Evolutionary conservation across 2,797 vertebrate species (phyloP).

Genomic region (Spondyliosoma cantharus): DNA sequence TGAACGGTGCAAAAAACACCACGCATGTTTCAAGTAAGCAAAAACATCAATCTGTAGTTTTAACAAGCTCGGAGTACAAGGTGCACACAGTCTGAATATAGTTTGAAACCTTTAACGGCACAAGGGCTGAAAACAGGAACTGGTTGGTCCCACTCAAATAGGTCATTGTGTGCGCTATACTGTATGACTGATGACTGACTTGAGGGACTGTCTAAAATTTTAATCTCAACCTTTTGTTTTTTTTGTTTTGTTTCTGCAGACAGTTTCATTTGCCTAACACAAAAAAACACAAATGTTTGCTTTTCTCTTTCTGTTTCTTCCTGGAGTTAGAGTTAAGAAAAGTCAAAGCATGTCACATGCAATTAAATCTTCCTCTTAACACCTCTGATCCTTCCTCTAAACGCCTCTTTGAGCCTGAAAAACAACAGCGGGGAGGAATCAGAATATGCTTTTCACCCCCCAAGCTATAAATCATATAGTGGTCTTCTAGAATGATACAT

Average conservation of each 20-base stretch:
- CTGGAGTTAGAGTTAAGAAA: slow-evolving; percentile 35
- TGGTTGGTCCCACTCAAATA: slow-evolving; percentile 42
- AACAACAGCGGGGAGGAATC: slow-evolving; percentile 44
- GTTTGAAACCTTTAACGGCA: slow-evolving; percentile 38
- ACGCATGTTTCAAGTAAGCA: slow-evolving; percentile 50
- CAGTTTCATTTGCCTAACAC: not conserved
- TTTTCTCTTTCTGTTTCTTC: not conserved
- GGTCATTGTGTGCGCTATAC: slow-evolving; percentile 25
- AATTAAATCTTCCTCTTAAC: slow-evolving; percentile 52
- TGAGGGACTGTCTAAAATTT: not conserved
- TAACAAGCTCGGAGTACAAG: slow-evolving; percentile 39
- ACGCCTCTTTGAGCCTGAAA: slow-evolving; percentile 24
- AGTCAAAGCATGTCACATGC: slow-evolving; percentile 39
- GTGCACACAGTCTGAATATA: slow-evolving; percentile 35
- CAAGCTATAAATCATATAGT: slow-evolving; percentile 59
- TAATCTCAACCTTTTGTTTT: not conserved
- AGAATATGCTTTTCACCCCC: slow-evolving; percentile 18
- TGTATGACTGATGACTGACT: slow-evolving; percentile 17
- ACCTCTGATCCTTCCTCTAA: slow-evolving; percentile 43
- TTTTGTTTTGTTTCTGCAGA: not conserved
- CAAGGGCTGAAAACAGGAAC: slow-evolving; percentile 49
- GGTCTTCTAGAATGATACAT: slow-evolving; percentile 59
- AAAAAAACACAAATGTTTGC: slow-evolving; percentile 5
- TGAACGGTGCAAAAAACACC: slow-evolving; percentile 68
- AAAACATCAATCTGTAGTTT: slow-evolving; percentile 58